Conservation (phyloP, 2,888 invertebrate genomes). For the Gari tellinella region DNA sequence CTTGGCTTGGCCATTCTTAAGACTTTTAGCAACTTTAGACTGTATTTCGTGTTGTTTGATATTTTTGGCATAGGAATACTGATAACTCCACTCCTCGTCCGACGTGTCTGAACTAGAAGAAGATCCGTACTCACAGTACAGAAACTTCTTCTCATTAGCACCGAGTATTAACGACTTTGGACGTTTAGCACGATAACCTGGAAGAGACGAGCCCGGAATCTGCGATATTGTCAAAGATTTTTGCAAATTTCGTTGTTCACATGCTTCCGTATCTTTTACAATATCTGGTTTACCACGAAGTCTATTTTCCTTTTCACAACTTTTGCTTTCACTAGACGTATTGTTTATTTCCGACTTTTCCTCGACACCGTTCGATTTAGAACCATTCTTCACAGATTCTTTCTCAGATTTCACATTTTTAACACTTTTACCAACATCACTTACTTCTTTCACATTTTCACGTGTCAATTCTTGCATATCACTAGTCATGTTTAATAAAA, state of each 20-base stretch:
- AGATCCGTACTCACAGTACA: slow-evolving; percentile 71
- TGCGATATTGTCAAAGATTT: slow-evolving; percentile 54
- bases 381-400: no score
- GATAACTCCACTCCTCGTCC: slow-evolving; percentile 64
- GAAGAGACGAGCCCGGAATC: slow-evolving; percentile 52
- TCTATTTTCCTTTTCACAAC: slow-evolving; percentile 26
- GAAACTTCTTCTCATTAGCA: slow-evolving; percentile 71
- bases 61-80: slow-evolving; percentile 59
- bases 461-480: neutral
- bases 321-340: neutral
- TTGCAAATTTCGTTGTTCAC: slow-evolving; percentile 57
- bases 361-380: no score
- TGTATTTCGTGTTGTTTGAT: slow-evolving; percentile 55
- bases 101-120: slow-evolving; percentile 67
- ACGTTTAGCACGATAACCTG: slow-evolving; percentile 56
- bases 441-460: neutral
- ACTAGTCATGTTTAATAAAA: slow-evolving; percentile 35
- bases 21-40: slow-evolving; percentile 57
- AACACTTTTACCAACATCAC: neutral
- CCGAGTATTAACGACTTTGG: slow-evolving; percentile 71
- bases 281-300: slow-evolving; percentile 66
- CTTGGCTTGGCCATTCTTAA: slow-evolving; percentile 48
- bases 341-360: no score
- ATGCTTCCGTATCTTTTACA: slow-evolving; percentile 66
- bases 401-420: no score